Evolutionary conservation across 2,888 invertebrate genomes (phyloP).

Genomic region (Ditula angustiorana): DNA sequence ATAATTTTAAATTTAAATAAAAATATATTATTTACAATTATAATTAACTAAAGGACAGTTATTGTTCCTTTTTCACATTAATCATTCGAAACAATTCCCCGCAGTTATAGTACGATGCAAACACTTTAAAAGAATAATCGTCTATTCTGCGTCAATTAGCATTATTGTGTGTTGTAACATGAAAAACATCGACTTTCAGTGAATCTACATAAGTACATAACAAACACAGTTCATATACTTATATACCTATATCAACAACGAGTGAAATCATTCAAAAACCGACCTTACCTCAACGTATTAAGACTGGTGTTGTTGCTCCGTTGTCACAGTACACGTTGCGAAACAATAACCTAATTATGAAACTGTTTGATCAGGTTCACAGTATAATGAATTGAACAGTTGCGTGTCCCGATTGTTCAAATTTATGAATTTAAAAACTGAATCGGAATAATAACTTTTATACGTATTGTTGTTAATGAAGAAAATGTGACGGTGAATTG

Average conservation of each 20-base stretch:
- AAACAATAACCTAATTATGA: conserved; percentile 66
- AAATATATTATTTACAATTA: not conserved
- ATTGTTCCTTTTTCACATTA: conserved; percentile 8
- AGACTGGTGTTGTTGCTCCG: not conserved
- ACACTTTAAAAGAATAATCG: conserved; percentile 43
- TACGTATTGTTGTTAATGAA: conserved; percentile 9
- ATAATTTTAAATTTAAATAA: no score
- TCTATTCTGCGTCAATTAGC: conserved; percentile 60
- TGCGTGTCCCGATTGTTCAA: conserved; percentile 19
- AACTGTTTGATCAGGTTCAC: conserved; percentile 44
- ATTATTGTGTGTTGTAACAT: conserved; percentile 55
- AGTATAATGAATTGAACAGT: conserved; percentile 14
- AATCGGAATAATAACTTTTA: conserved; percentile 31
- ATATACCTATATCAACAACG: not conserved
- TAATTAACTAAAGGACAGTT: conserved; percentile 6
- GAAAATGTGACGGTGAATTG: not conserved
- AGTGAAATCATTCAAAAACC: not conserved
- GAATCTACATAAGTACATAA: conserved; percentile 54
- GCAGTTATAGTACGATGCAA: conserved; percentile 29
- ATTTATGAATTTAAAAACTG: conserved; percentile 27
- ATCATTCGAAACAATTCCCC: conserved; percentile 20
- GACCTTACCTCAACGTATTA: not conserved
- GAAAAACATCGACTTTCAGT: conserved; percentile 54
- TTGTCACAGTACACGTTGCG: conserved; percentile 47
- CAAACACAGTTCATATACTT: not conserved